Conservation (phyloP, 2,888 invertebrate genomes). For the Lymantria monacha region DNA sequence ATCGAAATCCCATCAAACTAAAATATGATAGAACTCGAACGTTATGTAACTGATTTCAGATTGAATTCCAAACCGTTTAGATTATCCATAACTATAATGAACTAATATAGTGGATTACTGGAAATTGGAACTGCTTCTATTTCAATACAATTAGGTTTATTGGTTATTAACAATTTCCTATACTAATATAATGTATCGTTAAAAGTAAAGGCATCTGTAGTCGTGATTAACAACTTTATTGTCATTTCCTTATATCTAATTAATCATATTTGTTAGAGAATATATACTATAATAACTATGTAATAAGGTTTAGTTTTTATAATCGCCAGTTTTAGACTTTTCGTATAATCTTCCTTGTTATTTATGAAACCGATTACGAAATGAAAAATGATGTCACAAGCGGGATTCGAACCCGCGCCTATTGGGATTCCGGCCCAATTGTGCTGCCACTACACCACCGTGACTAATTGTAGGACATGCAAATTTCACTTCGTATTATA, state of each 20-base stretch:
- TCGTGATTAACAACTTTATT: constrained; percentile 43
- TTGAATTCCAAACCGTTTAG: constrained; percentile 43
- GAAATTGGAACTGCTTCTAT: constrained; percentile 38
- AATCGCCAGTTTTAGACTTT: too few relatives aligned
- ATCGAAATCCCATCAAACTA: constrained; percentile 6
- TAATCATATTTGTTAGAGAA: constrained; percentile 1
- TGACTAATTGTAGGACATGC: too few relatives aligned
- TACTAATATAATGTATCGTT: constrained; percentile 38
- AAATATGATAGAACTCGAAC: constrained; percentile 2
- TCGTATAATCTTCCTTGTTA: too few relatives aligned
- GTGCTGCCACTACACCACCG: too few relatives aligned
- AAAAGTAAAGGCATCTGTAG: constrained; percentile 42
- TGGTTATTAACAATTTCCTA: constrained; percentile 40
- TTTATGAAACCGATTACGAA: too few relatives aligned
- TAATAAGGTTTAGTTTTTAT: too few relatives aligned
- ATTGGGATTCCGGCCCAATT: too few relatives aligned
- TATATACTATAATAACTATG: not conserved
- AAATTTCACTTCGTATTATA: too few relatives aligned
- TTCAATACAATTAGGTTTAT: constrained; percentile 42
- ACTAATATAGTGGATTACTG: constrained; percentile 44
- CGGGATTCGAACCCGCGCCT: too few relatives aligned
- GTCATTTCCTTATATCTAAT: constrained; percentile 27
- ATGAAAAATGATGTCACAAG: too few relatives aligned
- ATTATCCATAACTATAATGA: constrained; percentile 48
- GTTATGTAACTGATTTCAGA: constrained; percentile 41